phyloP scores from a whole-genome alignment of 2,888 invertebrate genomes.

The Drosophila helvetica region DNA sequence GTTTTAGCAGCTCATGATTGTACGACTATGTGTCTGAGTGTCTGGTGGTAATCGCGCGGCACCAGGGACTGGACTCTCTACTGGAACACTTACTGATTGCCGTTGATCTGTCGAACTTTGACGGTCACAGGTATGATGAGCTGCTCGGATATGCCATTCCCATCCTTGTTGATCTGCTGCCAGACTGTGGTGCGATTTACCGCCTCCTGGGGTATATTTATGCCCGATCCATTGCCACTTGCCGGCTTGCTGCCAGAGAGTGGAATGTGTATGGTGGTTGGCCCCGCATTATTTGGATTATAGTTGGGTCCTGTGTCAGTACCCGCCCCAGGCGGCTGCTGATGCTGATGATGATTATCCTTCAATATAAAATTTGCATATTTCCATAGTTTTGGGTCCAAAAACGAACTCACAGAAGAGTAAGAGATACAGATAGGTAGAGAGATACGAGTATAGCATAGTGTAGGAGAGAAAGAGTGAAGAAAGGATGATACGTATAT shows the following conservation, averaged over 20 bases:
- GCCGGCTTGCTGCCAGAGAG: slow-evolving; percentile 85
- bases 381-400: slow-evolving; percentile 28
- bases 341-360: slow-evolving; percentile 80
- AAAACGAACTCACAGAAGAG: slow-evolving; percentile 24
- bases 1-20: slow-evolving; percentile 24
- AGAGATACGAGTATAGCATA: slow-evolving; percentile 5
- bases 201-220: slow-evolving; percentile 90
- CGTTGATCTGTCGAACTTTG: slow-evolving; percentile 83
- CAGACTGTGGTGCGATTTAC: slow-evolving; percentile 96
- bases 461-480: slow-evolving; percentile 12
- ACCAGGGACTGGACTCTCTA: neutral
- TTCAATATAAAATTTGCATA: slow-evolving; percentile 71
- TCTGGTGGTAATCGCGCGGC: neutral
- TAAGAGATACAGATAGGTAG: slow-evolving; percentile 19
- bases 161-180: slow-evolving; percentile 93
- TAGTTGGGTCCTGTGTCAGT: slow-evolving; percentile 83
- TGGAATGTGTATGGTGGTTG: slow-evolving; percentile 86
- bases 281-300: slow-evolving; percentile 61
- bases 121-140: slow-evolving; percentile 81
- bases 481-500: slow-evolving; percentile 8
- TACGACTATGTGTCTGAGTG: slow-evolving; percentile 14
- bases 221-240: slow-evolving; percentile 91
- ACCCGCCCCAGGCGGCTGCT: slow-evolving; percentile 57
- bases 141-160: slow-evolving; percentile 81
- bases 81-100: slow-evolving; percentile 82